These are phyloP conservation scores for Coregonus ussuriensis DNA, from an alignment of 2,797 vertebrate genomes.

Conservation along the genomic window DNA sequence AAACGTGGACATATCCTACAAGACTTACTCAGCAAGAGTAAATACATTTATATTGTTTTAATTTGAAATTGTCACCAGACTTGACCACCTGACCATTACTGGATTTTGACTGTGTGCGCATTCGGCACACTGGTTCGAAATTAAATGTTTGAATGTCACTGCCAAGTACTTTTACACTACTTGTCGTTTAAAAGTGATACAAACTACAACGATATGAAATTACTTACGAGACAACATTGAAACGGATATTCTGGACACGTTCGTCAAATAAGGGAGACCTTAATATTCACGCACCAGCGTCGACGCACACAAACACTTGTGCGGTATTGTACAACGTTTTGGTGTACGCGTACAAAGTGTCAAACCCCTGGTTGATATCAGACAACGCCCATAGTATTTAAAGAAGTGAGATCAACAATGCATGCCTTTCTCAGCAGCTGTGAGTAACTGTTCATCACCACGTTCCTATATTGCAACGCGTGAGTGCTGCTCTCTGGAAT, in stretches of 20 bases:
- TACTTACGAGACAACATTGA: background rate
- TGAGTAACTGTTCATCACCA: background rate
- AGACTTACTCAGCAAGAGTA: background rate
- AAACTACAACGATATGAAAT: background rate
- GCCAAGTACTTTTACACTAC: background rate
- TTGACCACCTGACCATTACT: too few species aligned
- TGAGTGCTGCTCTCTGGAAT: background rate
- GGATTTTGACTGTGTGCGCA: background rate
- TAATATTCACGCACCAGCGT: too few species aligned
- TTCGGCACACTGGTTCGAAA: background rate
- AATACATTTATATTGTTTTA: background rate
- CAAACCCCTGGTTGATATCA: slow-evolving; percentile 11
- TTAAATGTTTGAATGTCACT: background rate
- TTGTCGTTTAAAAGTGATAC: background rate
- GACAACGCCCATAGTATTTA: slow-evolving; percentile 56
- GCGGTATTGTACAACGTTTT: background rate
- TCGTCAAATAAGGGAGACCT: background rate
- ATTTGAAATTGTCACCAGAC: background rate
- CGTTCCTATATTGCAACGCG: background rate
- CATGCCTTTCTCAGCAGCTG: slow-evolving; percentile 27
- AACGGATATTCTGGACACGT: background rate
- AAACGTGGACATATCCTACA: background rate
- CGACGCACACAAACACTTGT: too few species aligned
- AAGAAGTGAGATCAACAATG: slow-evolving; percentile 33
- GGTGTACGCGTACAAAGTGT: background rate